Evolutionary conservation across 2,888 invertebrate genomes (phyloP).

Genomic region (Ptychoptera albimana): DNA sequence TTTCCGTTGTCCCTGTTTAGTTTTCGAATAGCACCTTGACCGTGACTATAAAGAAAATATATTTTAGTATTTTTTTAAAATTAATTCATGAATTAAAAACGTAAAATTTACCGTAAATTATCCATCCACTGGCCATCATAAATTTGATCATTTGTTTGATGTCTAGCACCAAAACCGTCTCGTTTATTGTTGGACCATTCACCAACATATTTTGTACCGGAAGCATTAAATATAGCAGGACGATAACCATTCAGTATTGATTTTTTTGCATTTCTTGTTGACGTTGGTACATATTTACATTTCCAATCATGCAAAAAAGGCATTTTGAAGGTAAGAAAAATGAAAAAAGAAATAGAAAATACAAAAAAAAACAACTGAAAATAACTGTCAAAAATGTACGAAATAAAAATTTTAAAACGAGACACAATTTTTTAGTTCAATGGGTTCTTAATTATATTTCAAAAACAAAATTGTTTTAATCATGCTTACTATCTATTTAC

Average conservation of each 20-base stretch:
- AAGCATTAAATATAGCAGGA: conserved; percentile 17
- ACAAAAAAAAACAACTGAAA: neutral
- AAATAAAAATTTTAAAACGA: neutral
- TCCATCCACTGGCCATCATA: conserved; percentile 24
- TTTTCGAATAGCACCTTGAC: conserved; percentile 21
- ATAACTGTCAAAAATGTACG: neutral
- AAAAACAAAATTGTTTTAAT: too few relatives aligned
- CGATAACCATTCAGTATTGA: conserved; percentile 17
- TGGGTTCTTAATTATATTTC: too few relatives aligned
- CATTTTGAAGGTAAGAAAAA: conserved; percentile 1
- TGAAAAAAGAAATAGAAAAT: neutral
- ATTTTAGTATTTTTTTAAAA: too few relatives aligned
- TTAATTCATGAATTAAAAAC: neutral
- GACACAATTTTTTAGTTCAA: too few relatives aligned
- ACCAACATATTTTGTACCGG: conserved; percentile 20
- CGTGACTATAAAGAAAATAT: too few relatives aligned
- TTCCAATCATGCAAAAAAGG: conserved; percentile 4
- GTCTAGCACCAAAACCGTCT: conserved; percentile 18
- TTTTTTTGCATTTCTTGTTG: neutral
- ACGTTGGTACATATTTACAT: neutral
- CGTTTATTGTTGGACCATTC: conserved; percentile 18
- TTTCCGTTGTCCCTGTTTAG: conserved; percentile 16
- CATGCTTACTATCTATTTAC: too few relatives aligned
- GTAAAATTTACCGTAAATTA: conserved; percentile 14
- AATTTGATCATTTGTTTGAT: conserved; percentile 14